phyloP scores from a whole-genome alignment of 1,140 invertebrate genomes.

The Brevipalpus yothersi region DNA sequence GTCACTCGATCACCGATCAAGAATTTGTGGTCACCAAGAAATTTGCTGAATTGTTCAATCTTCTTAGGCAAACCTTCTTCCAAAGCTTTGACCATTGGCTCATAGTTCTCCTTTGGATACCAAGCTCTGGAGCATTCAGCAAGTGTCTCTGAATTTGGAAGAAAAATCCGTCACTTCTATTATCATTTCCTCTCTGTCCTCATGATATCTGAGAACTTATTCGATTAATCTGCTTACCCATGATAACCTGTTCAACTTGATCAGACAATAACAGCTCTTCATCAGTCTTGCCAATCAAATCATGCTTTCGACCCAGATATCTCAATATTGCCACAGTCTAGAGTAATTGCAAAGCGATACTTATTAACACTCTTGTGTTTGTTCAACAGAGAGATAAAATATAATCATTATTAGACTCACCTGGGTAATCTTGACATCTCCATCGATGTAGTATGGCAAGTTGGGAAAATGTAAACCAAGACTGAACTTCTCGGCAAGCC shows the following conservation, averaged over 20 bases:
- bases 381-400: background rate
- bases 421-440: slow-evolving; percentile 13
- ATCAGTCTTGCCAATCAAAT: slow-evolving; percentile 18
- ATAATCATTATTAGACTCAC: background rate
- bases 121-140: too few relatives aligned
- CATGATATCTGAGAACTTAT: slow-evolving; percentile 8
- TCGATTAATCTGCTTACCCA: background rate
- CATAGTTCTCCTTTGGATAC: too few relatives aligned
- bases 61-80: slow-evolving; percentile 15
- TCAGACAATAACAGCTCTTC: slow-evolving; percentile 22
- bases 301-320: slow-evolving; percentile 21
- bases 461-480: slow-evolving; percentile 19
- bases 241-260: slow-evolving; percentile 19
- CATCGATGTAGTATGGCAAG: slow-evolving; percentile 15
- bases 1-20: slow-evolving; percentile 25
- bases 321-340: slow-evolving; percentile 21
- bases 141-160: background rate
- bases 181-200: slow-evolving; percentile 4
- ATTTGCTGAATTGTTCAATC: slow-evolving; percentile 18
- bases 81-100: too few relatives aligned
- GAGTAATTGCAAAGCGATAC: background rate
- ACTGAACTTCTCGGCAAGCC: slow-evolving; percentile 16
- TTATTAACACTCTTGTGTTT: background rate
- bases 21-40: slow-evolving; percentile 21
- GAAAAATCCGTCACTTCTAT: too few relatives aligned